A percentile compares a stretch with the other conserved stretches of the same genome.
Evolutionary conservation across 2,888 invertebrate genomes (phyloP).

Genomic region (Quadroppia sp.): DNA sequence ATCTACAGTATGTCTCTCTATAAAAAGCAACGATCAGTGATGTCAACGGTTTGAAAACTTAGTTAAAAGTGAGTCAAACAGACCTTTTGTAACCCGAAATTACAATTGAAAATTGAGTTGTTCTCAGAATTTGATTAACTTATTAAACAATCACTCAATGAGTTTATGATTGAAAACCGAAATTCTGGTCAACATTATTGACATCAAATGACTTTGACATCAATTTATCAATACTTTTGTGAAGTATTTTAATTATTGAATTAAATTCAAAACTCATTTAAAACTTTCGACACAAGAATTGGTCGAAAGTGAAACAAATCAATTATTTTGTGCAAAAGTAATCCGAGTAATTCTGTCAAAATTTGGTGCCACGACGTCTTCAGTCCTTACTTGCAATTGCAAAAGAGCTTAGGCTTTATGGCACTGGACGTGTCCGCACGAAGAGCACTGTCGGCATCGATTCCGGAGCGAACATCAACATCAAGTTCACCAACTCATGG

Average conservation of each 20-base stretch:
- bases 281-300: not conserved
- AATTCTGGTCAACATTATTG: not conserved
- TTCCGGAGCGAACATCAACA: conserved; percentile 9
- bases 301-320: not conserved
- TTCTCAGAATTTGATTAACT: conserved; percentile 26
- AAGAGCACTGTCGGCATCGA: conserved; percentile 32
- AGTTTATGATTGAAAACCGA: not conserved
- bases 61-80: conserved; percentile 28
- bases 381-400: conserved; percentile 33
- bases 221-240: not conserved
- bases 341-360: conserved; percentile 16
- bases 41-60: conserved; percentile 34
- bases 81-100: conserved; percentile 33
- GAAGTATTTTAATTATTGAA: not conserved
- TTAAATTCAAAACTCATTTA: not conserved
- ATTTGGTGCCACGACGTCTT: conserved; percentile 40
- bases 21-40: conserved; percentile 18
- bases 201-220: not conserved
- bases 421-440: conserved; percentile 37
- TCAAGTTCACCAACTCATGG: conserved; percentile 7
- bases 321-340: not conserved
- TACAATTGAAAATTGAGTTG: conserved; percentile 27
- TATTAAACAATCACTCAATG: conserved; percentile 27
- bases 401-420: conserved; percentile 35
- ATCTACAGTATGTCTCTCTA: conserved; percentile 2